A percentile compares a stretch with the other conserved stretches of the same genome.
Conservation (phyloP, 2,888 invertebrate genomes). For the Agonopterix arenella region DNA sequence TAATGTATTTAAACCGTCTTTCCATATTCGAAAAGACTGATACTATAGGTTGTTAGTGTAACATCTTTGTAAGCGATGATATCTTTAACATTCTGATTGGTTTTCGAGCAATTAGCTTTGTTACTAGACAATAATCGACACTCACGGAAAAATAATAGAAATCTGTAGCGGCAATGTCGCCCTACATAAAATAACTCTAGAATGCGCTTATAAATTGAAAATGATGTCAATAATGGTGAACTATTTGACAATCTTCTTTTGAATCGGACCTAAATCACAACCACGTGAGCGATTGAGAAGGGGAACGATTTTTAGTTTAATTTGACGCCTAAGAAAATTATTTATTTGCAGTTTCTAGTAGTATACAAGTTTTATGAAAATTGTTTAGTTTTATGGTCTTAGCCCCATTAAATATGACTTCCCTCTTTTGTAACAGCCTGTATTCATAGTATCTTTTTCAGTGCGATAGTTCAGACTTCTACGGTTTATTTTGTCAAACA, state of each 20-base stretch:
- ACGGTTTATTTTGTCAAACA: background rate
- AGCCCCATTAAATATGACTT: background rate
- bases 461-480: background rate
- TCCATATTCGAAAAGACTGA: slow-evolving; percentile 29
- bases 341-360: too few species aligned
- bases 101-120: background rate
- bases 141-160: too few species aligned
- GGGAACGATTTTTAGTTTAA: too few species aligned
- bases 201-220: background rate
- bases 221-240: background rate
- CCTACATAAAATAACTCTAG: background rate
- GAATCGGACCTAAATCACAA: too few species aligned
- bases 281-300: too few species aligned
- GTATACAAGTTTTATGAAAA: too few species aligned
- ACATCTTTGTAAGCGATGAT: slow-evolving; percentile 1
- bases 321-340: too few species aligned
- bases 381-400: background rate
- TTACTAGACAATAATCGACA: background rate
- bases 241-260: background rate
- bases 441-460: background rate
- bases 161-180: background rate
- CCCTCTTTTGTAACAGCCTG: background rate
- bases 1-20: slow-evolving; percentile 26
- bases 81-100: slow-evolving; percentile 1
- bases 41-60: slow-evolving; percentile 15